A percentile compares a stretch with the other conserved stretches of the same genome.
Evolutionary conservation across 1,140 invertebrate species (phyloP).

Genomic region (Acromyrmex charruanus): DNA sequence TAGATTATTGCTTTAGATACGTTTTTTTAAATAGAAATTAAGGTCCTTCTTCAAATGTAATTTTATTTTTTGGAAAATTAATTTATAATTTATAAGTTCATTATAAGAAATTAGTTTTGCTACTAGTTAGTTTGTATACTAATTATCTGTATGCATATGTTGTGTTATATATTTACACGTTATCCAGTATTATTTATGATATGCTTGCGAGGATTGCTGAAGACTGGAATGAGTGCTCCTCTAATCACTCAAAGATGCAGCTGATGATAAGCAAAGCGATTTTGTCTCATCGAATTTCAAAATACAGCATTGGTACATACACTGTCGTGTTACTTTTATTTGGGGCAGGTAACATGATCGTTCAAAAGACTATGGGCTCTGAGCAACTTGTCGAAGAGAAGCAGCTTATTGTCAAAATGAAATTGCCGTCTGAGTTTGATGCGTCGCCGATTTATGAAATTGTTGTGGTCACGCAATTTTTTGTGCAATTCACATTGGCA

Average conservation of each 20-base stretch:
- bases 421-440: conserved; percentile 9
- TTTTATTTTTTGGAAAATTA: too few species aligned
- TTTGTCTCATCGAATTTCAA: conserved; percentile 38
- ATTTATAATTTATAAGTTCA: too few species aligned
- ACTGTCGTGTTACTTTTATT: conserved; percentile 6
- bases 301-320: conserved; percentile 31
- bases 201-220: conserved; percentile 13
- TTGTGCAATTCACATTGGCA: conserved; percentile 20
- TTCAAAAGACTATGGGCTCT: not conserved
- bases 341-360: not conserved
- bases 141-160: not conserved
- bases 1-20: not conserved
- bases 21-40: too few species aligned
- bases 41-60: too few species aligned
- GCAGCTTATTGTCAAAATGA: conserved; percentile 41
- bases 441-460: conserved; percentile 45
- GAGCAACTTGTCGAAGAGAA: not conserved
- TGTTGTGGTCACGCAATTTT: conserved; percentile 21
- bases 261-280: conserved; percentile 12
- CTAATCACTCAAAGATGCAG: not conserved
- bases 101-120: too few species aligned
- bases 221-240: conserved; percentile 28
- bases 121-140: conserved; percentile 8
- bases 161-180: not conserved
- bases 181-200: conserved; percentile 10